A percentile compares a stretch with the other conserved stretches of the same genome.
These are phyloP conservation scores for Pseudococcus viburni DNA, from an alignment of 2,888 invertebrate genomes.

Conservation along the genomic window DNA sequence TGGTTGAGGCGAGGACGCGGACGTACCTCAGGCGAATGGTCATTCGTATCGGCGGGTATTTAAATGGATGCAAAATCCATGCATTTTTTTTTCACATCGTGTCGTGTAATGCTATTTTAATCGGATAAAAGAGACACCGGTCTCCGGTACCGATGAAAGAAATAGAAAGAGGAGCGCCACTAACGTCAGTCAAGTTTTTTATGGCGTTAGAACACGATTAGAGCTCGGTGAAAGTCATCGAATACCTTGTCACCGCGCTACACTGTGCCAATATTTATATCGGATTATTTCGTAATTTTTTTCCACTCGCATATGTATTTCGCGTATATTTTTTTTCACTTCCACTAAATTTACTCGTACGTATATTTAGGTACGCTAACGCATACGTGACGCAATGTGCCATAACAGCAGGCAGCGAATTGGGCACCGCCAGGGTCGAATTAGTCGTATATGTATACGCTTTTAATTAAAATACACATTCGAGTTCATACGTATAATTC, in stretches of 20 bases:
- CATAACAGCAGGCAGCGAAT: not conserved
- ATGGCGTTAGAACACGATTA: not conserved
- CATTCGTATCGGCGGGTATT: not conserved
- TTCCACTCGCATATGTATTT: not conserved
- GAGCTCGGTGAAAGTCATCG: conserved; percentile 14
- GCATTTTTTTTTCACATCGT: not conserved
- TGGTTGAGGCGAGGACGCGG: not conserved
- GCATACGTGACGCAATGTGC: conserved; percentile 1
- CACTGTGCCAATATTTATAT: conserved; percentile 14
- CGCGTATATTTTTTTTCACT: not conserved
- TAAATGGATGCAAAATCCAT: not conserved
- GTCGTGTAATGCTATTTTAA: not conserved
- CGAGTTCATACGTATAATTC: not conserved
- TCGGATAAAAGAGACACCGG: not conserved
- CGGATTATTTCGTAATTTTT: conserved; percentile 2
- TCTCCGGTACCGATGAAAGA: not conserved
- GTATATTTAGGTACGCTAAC: not conserved
- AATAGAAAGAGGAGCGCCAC: not conserved
- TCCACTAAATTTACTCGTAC: not conserved
- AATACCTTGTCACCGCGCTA: conserved; percentile 5
- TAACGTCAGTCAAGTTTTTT: not conserved
- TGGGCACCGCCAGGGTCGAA: not conserved
- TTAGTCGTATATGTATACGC: not conserved
- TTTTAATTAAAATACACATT: conserved; percentile 4
- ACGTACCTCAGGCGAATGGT: not conserved